phyloP scores from a whole-genome alignment of 2,797 vertebrate genomes.

The Nyctibius grandis region DNA sequence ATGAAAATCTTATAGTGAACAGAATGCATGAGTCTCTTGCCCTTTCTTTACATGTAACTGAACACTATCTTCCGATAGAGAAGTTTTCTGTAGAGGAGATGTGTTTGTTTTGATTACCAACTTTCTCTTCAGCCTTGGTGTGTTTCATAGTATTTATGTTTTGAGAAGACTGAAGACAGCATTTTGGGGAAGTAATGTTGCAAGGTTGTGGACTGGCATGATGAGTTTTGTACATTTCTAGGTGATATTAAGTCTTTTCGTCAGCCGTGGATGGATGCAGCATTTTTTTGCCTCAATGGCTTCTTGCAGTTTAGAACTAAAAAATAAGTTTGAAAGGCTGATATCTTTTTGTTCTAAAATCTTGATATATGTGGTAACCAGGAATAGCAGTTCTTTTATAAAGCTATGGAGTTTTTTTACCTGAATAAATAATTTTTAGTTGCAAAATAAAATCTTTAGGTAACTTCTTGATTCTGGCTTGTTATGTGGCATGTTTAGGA shows the following conservation, averaged over 20 bases:
- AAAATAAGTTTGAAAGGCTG: neutral
- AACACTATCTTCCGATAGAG: neutral
- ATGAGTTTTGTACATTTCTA: neutral
- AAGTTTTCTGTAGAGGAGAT: conserved; percentile 4
- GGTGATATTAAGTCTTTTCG: neutral
- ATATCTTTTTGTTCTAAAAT: neutral
- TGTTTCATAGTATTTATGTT: conserved; percentile 46
- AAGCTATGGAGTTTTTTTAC: neutral
- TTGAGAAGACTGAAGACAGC: conserved; percentile 33
- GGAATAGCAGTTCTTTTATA: neutral
- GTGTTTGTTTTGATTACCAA: conserved; percentile 44
- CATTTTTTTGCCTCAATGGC: neutral
- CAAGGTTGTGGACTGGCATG: conserved; percentile 8
- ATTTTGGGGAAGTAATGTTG: conserved; percentile 34
- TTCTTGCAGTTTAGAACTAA: neutral
- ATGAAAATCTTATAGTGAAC: neutral
- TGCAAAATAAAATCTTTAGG: neutral
- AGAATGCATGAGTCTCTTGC: neutral
- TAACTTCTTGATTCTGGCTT: neutral
- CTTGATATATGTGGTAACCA: neutral
- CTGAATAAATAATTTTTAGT: neutral
- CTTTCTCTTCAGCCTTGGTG: conserved; percentile 50
- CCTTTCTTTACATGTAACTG: neutral
- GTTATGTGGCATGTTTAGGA: neutral
- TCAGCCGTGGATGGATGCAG: neutral